Evolutionary conservation across 2,888 invertebrate species (phyloP).

Genomic region (Lepetodrilus schrolli): DNA sequence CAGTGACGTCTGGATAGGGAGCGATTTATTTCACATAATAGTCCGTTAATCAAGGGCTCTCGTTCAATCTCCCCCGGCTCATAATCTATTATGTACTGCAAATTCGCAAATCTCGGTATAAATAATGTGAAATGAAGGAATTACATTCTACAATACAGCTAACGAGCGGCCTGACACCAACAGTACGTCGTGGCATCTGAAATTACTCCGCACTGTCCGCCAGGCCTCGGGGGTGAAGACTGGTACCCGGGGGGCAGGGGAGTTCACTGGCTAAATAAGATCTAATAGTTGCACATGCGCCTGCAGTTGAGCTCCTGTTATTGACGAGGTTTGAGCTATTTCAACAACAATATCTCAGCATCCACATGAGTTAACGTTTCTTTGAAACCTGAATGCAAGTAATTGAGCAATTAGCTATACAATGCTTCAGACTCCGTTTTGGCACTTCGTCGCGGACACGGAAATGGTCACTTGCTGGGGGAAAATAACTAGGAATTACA

Average conservation of each 20-base stretch:
- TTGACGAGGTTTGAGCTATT: conserved; percentile 25
- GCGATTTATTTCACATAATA: conserved; percentile 42
- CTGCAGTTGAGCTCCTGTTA: neutral
- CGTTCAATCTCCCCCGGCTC: conserved; percentile 37
- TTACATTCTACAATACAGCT: conserved; percentile 47
- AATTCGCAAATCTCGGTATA: conserved; percentile 51
- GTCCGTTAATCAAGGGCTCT: conserved; percentile 35
- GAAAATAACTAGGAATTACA: conserved; percentile 3
- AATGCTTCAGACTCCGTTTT: neutral
- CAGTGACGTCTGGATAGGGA: conserved; percentile 34
- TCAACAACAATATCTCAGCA: conserved; percentile 21
- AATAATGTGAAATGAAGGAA: conserved; percentile 48
- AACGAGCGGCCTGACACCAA: conserved; percentile 38
- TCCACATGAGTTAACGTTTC: conserved; percentile 19
- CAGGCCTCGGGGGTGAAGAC: conserved; percentile 8
- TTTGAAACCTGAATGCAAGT: conserved; percentile 13
- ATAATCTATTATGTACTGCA: conserved; percentile 39
- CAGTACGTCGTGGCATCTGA: conserved; percentile 17
- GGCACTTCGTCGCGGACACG: neutral
- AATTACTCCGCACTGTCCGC: conserved; percentile 26
- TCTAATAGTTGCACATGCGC: conserved; percentile 18
- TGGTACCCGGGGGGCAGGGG: conserved; percentile 6
- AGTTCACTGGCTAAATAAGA: conserved; percentile 21
- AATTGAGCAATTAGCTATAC: conserved; percentile 19
- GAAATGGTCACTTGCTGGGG: conserved; percentile 17